A percentile compares a stretch with the other conserved stretches of the same genome.
Conservation (phyloP, 2,797 vertebrate species). For the Pipistrellus kuhlii region DNA sequence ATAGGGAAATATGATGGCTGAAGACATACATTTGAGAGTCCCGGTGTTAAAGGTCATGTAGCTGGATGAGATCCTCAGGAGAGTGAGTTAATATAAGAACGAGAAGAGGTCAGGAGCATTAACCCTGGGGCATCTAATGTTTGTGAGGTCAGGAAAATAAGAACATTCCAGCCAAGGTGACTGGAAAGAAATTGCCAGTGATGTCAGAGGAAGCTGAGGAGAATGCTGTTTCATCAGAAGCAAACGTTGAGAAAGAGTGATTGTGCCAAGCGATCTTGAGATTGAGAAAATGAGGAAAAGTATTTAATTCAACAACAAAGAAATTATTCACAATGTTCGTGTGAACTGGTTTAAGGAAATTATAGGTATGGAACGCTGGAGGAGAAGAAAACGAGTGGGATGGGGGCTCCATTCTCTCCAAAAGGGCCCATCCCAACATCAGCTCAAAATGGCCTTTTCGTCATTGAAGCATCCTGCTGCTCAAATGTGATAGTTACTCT, state of each 20-base stretch:
- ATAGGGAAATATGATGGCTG: not conserved
- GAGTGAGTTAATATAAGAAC: not conserved
- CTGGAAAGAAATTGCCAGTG: not conserved
- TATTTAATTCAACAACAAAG: not conserved
- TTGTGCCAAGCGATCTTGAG: not conserved
- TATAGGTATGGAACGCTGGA: not conserved
- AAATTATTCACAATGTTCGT: not conserved
- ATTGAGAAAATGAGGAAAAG: not conserved
- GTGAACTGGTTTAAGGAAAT: not conserved
- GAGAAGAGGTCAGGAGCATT: not conserved
- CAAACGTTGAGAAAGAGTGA: not conserved
- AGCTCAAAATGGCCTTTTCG: not conserved
- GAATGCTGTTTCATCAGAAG: not conserved
- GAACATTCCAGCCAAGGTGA: not conserved
- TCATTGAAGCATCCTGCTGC: not conserved
- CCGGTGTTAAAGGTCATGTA: not conserved
- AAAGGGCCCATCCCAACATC: not conserved
- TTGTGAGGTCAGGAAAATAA: not conserved
- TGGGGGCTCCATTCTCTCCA: not conserved
- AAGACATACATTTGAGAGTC: not conserved
- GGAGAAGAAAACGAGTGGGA: not conserved
- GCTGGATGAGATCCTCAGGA: not conserved
- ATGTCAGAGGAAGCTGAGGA: not conserved
- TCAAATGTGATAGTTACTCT: not conserved
- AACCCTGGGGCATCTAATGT: not conserved